phyloP scores from a whole-genome alignment of 2,888 invertebrate genomes.

The Lithophane socia region DNA sequence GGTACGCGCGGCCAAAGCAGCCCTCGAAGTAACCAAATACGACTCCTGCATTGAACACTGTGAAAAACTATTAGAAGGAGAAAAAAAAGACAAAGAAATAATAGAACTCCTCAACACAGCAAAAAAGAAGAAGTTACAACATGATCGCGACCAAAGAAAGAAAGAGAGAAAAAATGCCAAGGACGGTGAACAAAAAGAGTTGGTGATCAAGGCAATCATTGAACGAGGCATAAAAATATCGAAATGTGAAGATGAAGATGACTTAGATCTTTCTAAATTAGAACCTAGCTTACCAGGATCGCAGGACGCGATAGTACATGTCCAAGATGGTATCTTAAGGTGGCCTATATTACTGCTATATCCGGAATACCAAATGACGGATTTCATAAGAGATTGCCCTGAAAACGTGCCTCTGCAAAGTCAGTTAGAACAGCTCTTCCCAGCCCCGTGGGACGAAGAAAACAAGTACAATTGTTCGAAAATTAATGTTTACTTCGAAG shows the following conservation, averaged over 20 bases:
- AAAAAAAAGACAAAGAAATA: constrained; percentile 89
- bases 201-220: constrained; percentile 83
- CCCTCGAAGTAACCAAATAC: constrained; percentile 92
- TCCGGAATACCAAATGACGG: constrained; percentile 96
- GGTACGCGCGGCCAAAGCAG: constrained; percentile 94
- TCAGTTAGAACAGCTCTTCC: constrained; percentile 91
- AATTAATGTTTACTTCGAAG: constrained; percentile 94
- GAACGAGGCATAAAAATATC: constrained; percentile 89
- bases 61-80: constrained; percentile 91
- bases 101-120: constrained; percentile 78
- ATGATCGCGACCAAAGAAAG: constrained; percentile 90
- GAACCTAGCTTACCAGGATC: constrained; percentile 92
- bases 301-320: constrained; percentile 91
- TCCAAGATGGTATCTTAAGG: constrained; percentile 91
- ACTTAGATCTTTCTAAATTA: constrained; percentile 88
- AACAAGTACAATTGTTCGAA: constrained; percentile 91
- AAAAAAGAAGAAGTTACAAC: constrained; percentile 87
- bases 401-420: constrained; percentile 92
- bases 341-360: constrained; percentile 98
- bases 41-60: constrained; percentile 94
- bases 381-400: constrained; percentile 95
- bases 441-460: constrained; percentile 93
- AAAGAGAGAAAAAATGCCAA: constrained; percentile 83
- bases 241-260: constrained; percentile 86
- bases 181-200: constrained; percentile 83